These are phyloP conservation scores for Sceloporus undulatus DNA, from an alignment of 2,113 vertebrate genomes.

Conservation along the genomic window DNA sequence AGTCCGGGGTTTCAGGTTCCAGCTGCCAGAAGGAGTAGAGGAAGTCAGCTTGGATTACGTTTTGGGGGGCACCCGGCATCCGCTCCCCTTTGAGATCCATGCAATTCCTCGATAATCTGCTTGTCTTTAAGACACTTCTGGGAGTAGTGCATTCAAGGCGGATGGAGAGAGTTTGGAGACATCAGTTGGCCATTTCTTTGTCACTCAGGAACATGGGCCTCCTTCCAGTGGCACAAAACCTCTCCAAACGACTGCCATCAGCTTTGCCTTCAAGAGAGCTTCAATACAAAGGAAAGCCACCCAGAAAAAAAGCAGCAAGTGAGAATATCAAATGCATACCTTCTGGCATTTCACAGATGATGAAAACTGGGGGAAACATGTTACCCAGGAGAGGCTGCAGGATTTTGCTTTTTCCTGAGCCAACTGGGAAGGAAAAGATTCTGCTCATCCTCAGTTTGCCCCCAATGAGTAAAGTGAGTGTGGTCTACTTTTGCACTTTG, in stretches of 20 bases:
- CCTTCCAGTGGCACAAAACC: too few species aligned
- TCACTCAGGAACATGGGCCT: not conserved
- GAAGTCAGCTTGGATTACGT: constrained; percentile 49
- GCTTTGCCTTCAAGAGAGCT: too few species aligned
- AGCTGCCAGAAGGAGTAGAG: constrained; percentile 51
- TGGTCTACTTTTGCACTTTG: too few species aligned
- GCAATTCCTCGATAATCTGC: constrained; percentile 41
- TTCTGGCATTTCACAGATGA: too few species aligned
- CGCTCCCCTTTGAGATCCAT: constrained; percentile 64
- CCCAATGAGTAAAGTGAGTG: too few species aligned
- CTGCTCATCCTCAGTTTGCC: too few species aligned
- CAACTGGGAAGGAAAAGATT: not conserved
- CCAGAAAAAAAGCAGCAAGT: not conserved
- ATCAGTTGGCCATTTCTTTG: not conserved
- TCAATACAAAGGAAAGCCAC: not conserved
- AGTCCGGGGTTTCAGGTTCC: constrained; percentile 69
- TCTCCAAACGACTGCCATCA: not conserved
- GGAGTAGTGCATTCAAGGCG: not conserved
- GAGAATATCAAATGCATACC: too few species aligned
- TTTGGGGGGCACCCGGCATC: constrained; percentile 62
- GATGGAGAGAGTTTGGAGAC: not conserved
- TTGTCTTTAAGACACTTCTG: not conserved
- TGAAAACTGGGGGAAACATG: too few species aligned
- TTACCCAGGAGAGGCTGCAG: too few species aligned
- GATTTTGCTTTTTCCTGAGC: not conserved